These are phyloP conservation scores for Tupiocoris notatus DNA, from an alignment of 2,888 invertebrate species.

Conservation along the genomic window DNA sequence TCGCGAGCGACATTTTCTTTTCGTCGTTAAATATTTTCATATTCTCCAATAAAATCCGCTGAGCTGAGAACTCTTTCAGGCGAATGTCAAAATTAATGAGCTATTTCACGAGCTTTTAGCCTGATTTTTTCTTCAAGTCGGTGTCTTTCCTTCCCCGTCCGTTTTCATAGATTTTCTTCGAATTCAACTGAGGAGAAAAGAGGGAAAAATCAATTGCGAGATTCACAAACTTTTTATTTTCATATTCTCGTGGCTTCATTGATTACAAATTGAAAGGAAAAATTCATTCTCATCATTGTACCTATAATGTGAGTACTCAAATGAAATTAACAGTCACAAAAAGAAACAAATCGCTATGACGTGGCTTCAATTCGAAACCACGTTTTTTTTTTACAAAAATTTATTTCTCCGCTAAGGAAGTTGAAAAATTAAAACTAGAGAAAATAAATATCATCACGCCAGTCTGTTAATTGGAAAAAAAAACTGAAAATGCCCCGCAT, in stretches of 20 bases:
- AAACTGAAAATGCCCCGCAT: background rate
- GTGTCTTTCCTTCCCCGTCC: too few species aligned
- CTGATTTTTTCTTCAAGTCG: too few species aligned
- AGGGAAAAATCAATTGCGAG: background rate
- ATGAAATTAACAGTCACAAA: background rate
- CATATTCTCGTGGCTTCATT: slow-evolving; percentile 28
- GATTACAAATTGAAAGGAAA: background rate
- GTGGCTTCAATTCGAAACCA: background rate
- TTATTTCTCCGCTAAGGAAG: background rate
- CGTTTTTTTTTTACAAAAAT: background rate
- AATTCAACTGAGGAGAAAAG: background rate
- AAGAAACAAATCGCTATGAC: background rate
- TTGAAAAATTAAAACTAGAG: background rate
- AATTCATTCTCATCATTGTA: background rate
- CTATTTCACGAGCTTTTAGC: too few species aligned
- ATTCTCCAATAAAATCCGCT: too few species aligned
- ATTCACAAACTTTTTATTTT: slow-evolving; percentile 33
- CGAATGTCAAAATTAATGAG: too few species aligned
- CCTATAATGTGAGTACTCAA: background rate
- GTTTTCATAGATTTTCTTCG: too few species aligned
- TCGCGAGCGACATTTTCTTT: too few species aligned
- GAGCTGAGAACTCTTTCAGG: too few species aligned
- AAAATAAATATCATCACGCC: background rate
- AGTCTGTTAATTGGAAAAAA: too few species aligned
- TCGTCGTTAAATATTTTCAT: too few species aligned